Evolutionary conservation across 2,888 invertebrate genomes (phyloP).

Genomic region (Volucella bombylans): DNA sequence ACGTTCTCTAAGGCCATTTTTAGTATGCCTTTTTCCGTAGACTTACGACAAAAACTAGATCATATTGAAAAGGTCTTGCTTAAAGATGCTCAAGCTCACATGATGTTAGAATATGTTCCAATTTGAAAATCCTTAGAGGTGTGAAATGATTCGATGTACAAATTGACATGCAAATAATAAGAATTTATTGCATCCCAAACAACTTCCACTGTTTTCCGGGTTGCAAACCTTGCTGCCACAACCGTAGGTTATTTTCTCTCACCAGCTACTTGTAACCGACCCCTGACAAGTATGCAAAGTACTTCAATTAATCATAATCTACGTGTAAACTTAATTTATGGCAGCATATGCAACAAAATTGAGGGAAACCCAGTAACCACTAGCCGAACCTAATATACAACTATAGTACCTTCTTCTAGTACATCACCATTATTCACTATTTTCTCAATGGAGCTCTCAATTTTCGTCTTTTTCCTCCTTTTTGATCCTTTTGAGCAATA

Average conservation of each 20-base stretch:
- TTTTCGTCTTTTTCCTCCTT: conserved; percentile 39
- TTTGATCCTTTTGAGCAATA: conserved; percentile 17
- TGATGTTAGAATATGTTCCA: too few species aligned
- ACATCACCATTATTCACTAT: conserved; percentile 42
- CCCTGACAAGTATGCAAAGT: conserved; percentile 12
- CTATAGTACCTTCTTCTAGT: conserved; percentile 2
- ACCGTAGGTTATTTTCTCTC: not conserved
- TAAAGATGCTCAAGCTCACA: too few species aligned
- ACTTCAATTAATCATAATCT: conserved; percentile 59
- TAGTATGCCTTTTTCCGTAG: too few species aligned
- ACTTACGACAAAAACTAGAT: too few species aligned
- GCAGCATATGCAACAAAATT: conserved; percentile 65
- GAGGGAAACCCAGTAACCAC: conserved; percentile 51
- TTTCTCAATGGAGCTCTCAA: conserved; percentile 47
- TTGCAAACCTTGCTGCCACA: too few species aligned
- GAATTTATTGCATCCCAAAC: too few species aligned
- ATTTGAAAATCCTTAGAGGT: too few species aligned
- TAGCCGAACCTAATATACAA: conserved; percentile 13
- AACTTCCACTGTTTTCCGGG: too few species aligned
- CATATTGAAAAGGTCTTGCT: too few species aligned
- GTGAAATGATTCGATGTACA: too few species aligned
- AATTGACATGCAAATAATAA: too few species aligned
- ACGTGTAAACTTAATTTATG: conserved; percentile 62
- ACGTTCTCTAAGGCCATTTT: too few species aligned
- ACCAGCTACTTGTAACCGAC: not conserved